phyloP scores from a whole-genome alignment of 2,113 vertebrate species.

The Athene noctua region DNA sequence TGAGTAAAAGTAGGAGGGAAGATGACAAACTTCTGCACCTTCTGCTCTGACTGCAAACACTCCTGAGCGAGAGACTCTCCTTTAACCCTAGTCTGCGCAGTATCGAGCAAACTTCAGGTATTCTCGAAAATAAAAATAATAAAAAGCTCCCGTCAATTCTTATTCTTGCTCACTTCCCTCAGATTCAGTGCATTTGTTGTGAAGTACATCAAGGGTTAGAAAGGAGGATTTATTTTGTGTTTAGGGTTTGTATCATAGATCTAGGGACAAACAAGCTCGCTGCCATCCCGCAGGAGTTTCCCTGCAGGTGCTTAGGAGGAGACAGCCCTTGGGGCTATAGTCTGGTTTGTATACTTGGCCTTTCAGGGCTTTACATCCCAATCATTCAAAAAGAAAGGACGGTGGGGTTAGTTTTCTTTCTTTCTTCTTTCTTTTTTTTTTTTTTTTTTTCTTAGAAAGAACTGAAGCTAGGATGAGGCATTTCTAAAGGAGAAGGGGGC shows the following conservation, averaged over 20 bases:
- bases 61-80: neutral
- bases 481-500: neutral
- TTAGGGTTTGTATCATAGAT: neutral
- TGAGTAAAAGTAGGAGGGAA: neutral
- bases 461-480: neutral
- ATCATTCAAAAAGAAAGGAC: neutral
- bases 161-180: neutral
- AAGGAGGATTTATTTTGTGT: neutral
- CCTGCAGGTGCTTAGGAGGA: neutral
- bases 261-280: neutral
- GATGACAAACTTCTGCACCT: neutral
- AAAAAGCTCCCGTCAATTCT: neutral
- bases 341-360: neutral
- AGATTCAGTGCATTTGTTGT: neutral
- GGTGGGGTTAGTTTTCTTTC: neutral
- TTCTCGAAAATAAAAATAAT: neutral
- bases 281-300: accelerated
- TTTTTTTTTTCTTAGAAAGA: neutral
- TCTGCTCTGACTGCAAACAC: neutral
- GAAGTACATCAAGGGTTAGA: neutral
- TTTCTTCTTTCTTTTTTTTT: too few species aligned
- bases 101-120: neutral
- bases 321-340: neutral
- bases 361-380: neutral
- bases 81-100: neutral